phyloP scores from a whole-genome alignment of 1,140 invertebrate species.

The Eurosta solidaginis region DNA sequence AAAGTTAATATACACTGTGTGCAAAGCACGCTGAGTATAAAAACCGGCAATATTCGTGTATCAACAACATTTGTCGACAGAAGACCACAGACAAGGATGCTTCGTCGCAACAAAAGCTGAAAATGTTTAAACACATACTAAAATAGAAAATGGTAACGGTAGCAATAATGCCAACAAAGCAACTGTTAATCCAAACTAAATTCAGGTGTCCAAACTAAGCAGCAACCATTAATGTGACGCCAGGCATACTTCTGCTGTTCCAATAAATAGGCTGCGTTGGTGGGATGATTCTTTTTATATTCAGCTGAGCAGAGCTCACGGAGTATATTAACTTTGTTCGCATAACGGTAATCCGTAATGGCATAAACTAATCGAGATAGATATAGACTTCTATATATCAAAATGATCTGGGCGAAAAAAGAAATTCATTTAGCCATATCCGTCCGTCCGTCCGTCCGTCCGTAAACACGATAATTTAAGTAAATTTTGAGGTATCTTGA shows the following conservation, averaged over 20 bases:
- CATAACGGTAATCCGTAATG: too few species aligned
- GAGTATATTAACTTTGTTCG: too few species aligned
- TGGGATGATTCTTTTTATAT: too few species aligned
- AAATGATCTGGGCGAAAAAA: too few species aligned
- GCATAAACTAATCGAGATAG: too few species aligned
- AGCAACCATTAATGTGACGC: conserved; percentile 19
- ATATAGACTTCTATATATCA: too few species aligned
- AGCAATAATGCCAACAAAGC: conserved; percentile 26
- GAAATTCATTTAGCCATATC: too few species aligned
- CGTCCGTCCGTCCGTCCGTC: too few species aligned
- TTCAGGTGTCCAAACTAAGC: conserved; percentile 24
- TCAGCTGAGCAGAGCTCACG: too few species aligned
- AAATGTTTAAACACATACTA: neutral
- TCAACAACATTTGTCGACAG: neutral
- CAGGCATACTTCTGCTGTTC: neutral
- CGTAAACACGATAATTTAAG: too few species aligned
- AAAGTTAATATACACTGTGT: too few species aligned
- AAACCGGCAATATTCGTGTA: neutral
- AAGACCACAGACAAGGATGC: neutral
- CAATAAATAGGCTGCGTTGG: conserved; percentile 7
- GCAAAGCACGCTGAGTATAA: neutral
- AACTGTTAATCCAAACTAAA: conserved; percentile 24
- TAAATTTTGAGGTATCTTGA: too few species aligned
- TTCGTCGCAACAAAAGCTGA: neutral
- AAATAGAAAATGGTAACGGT: neutral